Base-by-base conservation (phyloP, 2,113 vertebrate species). In the Cottus gobio region DNA sequence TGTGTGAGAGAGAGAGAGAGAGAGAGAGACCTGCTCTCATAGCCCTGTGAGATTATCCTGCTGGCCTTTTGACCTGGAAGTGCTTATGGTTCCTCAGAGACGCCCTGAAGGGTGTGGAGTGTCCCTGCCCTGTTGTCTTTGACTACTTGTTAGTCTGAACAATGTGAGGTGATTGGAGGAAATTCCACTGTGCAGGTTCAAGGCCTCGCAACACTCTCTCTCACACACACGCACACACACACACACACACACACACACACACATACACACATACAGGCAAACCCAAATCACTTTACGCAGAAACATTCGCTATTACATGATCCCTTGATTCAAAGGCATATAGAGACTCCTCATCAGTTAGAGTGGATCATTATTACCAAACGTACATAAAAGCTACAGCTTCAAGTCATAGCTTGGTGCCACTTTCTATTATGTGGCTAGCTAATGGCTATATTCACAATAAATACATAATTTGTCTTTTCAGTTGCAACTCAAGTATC, bases 61-160 rank as follows among this genome's bases (percentile, higher is more conserved):
- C 52, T 85, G 84, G 48, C 79, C 82, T 84, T 86, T 83, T 83
- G 71, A 91, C 86, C 89, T 71, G 71, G 80, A 83, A 81, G 84
- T 77, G 72, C 71, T 87, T 77, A 82, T 83, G 65, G 79, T 75
- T 90, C 86, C 84, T 90, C 80, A 81, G 87, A 89, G 84, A 87
- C 79, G 1, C 68, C n/a, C 85, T 64, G 67, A 60, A 80, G 89
- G 91, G 88, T 84, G 88, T 71, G 71, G 76, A 73, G 36, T 56
- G 37, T 77, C 81, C 73, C 83, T 36, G 75, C 74, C 46, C 56
- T 70, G 58, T 76, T 71, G 77, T 77, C 61, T 85, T 52, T 82
- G 80, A 76, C 73, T 86, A 9, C 24, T 66, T 82, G 62, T 85
- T 84, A 20, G 52, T 78, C 50, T 75, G 85, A 91, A 92, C 88